Conservation (phyloP, 1,140 invertebrate species). For the Pseudomyrmex gracilis region DNA sequence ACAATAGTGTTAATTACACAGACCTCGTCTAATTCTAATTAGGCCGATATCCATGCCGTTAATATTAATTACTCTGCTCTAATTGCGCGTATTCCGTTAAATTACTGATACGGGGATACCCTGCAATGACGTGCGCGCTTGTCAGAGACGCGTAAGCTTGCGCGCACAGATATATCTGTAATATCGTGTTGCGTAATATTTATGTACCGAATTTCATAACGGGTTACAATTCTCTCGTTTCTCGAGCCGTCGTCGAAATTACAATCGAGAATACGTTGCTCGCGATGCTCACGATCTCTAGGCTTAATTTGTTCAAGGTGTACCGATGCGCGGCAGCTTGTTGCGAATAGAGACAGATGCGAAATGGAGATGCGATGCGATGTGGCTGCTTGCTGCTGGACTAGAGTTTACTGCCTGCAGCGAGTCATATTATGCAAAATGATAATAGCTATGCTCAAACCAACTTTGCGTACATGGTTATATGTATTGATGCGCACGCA, state of each 20-base stretch:
- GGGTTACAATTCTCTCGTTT: not conserved
- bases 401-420: conserved; percentile 42
- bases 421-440: conserved; percentile 38
- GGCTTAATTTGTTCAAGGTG: conserved; percentile 52
- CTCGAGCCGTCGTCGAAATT: conserved; percentile 56
- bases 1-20: conserved; percentile 80
- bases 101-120: conserved; percentile 66
- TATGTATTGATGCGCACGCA: not conserved
- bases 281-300: not conserved
- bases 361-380: conserved; percentile 17
- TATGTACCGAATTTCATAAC: conserved; percentile 63
- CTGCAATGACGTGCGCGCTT: conserved; percentile 61
- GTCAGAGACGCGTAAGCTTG: not conserved
- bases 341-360: conserved; percentile 29
- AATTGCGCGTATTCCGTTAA: conserved; percentile 74
- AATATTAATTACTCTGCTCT: conserved; percentile 79
- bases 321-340: conserved; percentile 31
- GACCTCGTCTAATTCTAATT: conserved; percentile 81
- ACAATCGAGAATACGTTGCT: conserved; percentile 25
- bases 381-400: not conserved
- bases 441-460: conserved; percentile 35
- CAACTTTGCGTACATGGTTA: conserved; percentile 3
- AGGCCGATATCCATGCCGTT: conserved; percentile 74
- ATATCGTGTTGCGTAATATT: conserved; percentile 61
- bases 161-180: conserved; percentile 69